phyloP scores from a whole-genome alignment of 1,140 invertebrate genomes.

The Hyles vespertilio region DNA sequence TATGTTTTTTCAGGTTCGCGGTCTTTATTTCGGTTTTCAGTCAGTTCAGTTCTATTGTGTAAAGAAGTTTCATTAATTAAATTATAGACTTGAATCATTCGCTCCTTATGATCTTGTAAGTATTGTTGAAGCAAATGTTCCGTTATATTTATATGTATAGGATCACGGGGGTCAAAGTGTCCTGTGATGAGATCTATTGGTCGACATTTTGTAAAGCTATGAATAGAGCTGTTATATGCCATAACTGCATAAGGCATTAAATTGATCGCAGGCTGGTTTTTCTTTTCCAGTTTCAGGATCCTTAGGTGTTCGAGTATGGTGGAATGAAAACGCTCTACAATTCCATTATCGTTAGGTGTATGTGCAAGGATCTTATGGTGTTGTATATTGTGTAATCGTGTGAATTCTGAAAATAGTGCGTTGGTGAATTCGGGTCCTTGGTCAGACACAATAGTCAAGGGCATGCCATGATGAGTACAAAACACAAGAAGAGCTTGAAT shows the following conservation, averaged over 20 bases:
- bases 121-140: conserved; percentile 14
- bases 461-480: too few species aligned
- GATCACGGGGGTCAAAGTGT: conserved; percentile 18
- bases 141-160: conserved; percentile 8
- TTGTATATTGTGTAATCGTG: conserved; percentile 7
- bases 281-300: conserved; percentile 16
- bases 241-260: conserved; percentile 23
- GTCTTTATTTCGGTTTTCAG: conserved; percentile 13
- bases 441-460: too few species aligned
- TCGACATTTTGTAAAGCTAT: conserved; percentile 19
- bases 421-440: conserved; percentile 19
- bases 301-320: conserved; percentile 25
- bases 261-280: conserved; percentile 10
- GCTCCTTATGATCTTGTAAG: conserved; percentile 1
- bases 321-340: conserved; percentile 23
- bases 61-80: conserved; percentile 14
- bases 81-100: conserved; percentile 14
- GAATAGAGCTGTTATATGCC: conserved; percentile 20
- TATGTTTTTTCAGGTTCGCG: conserved; percentile 20
- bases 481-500: too few species aligned
- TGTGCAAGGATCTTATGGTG: conserved; percentile 15
- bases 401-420: conserved; percentile 16
- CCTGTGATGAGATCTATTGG: conserved; percentile 18
- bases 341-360: conserved; percentile 18
- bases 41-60: conserved; percentile 8